Conservation (phyloP, 1,140 invertebrate genomes). For the Plodia interpunctella region DNA sequence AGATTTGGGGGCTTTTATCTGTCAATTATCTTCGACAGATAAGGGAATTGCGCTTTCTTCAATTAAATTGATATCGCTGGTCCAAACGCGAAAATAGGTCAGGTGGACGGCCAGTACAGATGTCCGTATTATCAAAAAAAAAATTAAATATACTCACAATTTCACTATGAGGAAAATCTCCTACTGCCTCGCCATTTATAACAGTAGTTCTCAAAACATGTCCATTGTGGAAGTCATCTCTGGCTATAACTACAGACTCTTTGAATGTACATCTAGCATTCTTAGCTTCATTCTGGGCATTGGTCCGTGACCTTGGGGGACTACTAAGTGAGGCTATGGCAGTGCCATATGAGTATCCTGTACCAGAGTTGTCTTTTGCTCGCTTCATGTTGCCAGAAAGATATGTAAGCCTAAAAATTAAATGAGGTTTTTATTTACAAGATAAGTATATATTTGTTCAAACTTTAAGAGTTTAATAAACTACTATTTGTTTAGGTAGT, state of each 20-base stretch:
- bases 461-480: no score
- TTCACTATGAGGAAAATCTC: slow-evolving; percentile 37
- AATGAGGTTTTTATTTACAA: no score
- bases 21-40: neutral
- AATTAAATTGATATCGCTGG: neutral
- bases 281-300: slow-evolving; percentile 27
- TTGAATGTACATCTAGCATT: slow-evolving; percentile 42
- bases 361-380: slow-evolving; percentile 62
- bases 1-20: neutral
- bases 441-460: no score
- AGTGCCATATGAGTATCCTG: slow-evolving; percentile 64
- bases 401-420: slow-evolving; percentile 37
- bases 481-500: no score
- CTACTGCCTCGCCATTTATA: slow-evolving; percentile 53
- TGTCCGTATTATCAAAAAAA: neutral
- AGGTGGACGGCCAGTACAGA: no score
- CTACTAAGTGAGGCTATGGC: slow-evolving; percentile 40
- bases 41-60: slow-evolving; percentile 6
- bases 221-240: slow-evolving; percentile 46
- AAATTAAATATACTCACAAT: slow-evolving; percentile 38
- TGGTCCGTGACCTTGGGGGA: slow-evolving; percentile 25
- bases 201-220: slow-evolving; percentile 58
- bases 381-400: slow-evolving; percentile 55
- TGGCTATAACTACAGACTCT: slow-evolving; percentile 39
- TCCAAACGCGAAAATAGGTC: no score